Percentiles rank a stretch among this genome's conserved stretches.
Conservation (phyloP, 2,113 vertebrate species). For the Tautogolabrus adspersus region DNA sequence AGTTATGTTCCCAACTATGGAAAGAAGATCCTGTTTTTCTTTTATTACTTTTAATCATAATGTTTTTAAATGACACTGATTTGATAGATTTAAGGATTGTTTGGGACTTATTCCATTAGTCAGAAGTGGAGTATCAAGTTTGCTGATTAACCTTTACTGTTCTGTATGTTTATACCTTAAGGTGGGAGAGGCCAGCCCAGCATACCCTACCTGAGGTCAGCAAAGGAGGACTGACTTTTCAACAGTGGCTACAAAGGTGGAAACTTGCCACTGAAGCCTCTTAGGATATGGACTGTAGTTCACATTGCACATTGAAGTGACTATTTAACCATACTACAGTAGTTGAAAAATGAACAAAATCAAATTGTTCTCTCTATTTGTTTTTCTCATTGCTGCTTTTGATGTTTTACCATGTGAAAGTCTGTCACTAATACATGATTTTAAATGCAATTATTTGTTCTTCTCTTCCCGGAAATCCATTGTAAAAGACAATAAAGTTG, state of each 20-base stretch:
- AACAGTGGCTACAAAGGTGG: conserved; percentile 86
- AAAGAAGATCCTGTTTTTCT: not conserved
- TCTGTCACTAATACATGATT: conserved; percentile 42
- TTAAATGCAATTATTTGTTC: not conserved
- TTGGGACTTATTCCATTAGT: not conserved
- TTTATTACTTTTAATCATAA: not conserved
- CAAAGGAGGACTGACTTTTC: conserved; percentile 79
- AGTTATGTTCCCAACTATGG: no score
- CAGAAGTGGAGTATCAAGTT: not conserved
- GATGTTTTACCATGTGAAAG: conserved; percentile 13
- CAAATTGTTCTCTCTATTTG: not conserved
- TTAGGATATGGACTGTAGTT: conserved; percentile 4
- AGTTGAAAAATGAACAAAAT: not conserved
- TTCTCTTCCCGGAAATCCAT: conserved; percentile 20
- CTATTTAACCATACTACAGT: not conserved
- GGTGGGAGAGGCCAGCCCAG: conserved; percentile 88
- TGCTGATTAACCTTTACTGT: conserved; percentile 1
- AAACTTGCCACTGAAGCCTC: conserved; percentile 76
- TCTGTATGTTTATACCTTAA: conserved; percentile 54
- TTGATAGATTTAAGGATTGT: not conserved
- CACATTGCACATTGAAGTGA: conserved; percentile 16
- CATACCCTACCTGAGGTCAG: conserved; percentile 75
- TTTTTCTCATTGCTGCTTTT: not conserved
- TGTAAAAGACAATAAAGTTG: not conserved
- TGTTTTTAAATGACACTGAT: not conserved